phyloP scores from a whole-genome alignment of 2,113 vertebrate species.

The Elephas maximus region DNA sequence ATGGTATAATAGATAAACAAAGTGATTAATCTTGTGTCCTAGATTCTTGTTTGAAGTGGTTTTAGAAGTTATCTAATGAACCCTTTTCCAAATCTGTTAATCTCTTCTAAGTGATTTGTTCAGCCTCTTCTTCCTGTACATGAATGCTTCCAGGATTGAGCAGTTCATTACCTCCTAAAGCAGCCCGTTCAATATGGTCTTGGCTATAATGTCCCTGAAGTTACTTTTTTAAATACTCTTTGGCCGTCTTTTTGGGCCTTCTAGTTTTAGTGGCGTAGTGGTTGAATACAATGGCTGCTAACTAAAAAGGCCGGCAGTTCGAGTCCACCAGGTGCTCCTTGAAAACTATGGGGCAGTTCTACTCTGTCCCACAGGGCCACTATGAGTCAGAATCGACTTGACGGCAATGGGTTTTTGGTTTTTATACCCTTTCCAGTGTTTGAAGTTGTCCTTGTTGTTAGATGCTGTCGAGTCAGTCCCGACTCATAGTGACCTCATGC shows the following conservation, averaged over 20 bases:
- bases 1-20: not conserved
- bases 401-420: too few species aligned
- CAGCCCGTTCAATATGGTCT: conserved; percentile 7
- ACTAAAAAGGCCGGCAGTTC: too few species aligned
- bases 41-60: conserved; percentile 16
- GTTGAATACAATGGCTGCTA: too few species aligned
- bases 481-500: too few species aligned
- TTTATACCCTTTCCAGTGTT: not conserved
- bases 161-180: not conserved
- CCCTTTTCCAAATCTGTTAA: not conserved
- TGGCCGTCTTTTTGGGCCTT: not conserved
- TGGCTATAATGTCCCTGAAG: not conserved
- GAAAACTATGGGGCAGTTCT: too few species aligned
- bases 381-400: too few species aligned
- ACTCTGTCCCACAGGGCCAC: too few species aligned
- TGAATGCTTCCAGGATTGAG: not conserved
- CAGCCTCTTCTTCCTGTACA: not conserved
- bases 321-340: too few species aligned
- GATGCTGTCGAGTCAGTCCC: too few species aligned
- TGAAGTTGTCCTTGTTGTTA: not conserved
- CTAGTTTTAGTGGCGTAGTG: not conserved
- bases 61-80: not conserved
- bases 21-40: not conserved
- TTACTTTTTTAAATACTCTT: conserved; percentile 39
- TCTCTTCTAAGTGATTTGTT: not conserved